Evolutionary conservation across 2,113 vertebrate species (phyloP), one percentile per base, ranked within the genome.

Genomic region (Anhinga anhinga): DNA sequence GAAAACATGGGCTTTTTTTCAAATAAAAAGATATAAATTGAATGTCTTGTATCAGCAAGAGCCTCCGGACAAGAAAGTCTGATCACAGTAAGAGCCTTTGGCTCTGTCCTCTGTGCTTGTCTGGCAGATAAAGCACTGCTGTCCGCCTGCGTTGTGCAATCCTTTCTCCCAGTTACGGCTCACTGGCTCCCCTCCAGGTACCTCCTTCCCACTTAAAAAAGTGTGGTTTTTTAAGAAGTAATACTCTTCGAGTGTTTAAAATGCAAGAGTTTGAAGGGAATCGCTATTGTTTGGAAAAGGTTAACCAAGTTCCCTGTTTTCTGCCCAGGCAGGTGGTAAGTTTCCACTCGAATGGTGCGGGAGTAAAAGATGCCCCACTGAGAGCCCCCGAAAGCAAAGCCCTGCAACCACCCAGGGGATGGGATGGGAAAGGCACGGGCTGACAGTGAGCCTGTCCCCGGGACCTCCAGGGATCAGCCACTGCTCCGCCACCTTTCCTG

Each of bases 401-500:
- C 11, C 52, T 40, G 44, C 45, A 80, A 30, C 11, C 11, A 38
- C 13, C 7, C 29, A 47, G 15, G 36, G 32, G 34, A 11, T 27
- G n/a, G 20, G 45, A 74, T 27, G n/a, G 20, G 45, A 74, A 45
- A 78, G 65, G 32, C 50, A 55, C 29, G 40, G 38, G 34, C 25
- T 80, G 47, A 63, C 36, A 66, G 27, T 19, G 17, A 66, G 15
- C 27, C 15, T 50, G 69, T n/a, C n/a, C 22, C 38, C 2, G 6
- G 23, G 19, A 65, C n/a, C n/a, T 55, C 40, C 1, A 5, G 47
- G 63, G 55, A 53, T 13, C 74, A 30, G 7, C 11, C 52, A 42
- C 36, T n/a, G 50, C 63, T 81, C 29, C 0, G 0, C 2, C 4
- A 30, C n/a, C 61, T 53, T 56, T 53, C n/a, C 69, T 42, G 18